Evolutionary conservation across 64 coral and sea anemone genomes (phyloP).

Genomic region (Platygyra sinensis): DNA sequence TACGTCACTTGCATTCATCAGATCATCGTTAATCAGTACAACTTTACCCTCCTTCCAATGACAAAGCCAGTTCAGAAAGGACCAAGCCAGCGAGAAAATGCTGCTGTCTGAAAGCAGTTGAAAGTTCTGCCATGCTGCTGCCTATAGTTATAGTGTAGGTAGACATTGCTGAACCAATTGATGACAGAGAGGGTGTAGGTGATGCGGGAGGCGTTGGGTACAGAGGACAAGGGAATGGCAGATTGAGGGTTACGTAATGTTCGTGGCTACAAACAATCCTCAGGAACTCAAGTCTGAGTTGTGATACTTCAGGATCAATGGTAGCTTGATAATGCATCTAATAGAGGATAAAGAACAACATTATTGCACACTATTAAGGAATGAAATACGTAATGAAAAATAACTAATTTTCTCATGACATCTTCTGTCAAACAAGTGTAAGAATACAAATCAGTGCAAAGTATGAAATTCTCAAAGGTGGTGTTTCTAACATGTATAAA

Average conservation of each 20-base stretch:
- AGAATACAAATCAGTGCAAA: too few species aligned
- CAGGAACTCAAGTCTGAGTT: conserved; percentile 79
- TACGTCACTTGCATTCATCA: not conserved
- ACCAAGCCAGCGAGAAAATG: conserved; percentile 90
- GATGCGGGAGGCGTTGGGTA: conserved; percentile 88
- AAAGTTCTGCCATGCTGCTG: conserved; percentile 93
- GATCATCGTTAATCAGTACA: not conserved
- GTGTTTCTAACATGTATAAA: not conserved
- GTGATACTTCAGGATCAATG: conserved; percentile 63
- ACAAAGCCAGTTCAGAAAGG: conserved; percentile 85
- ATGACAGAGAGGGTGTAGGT: conserved; percentile 82
- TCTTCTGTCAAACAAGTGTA: too few species aligned
- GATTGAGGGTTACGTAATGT: conserved; percentile 96
- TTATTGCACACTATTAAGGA: not conserved
- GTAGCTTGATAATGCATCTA: conserved; percentile 83
- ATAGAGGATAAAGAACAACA: not conserved
- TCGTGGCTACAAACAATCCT: conserved; percentile 96
- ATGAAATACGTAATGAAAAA: not conserved
- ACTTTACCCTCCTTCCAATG: conserved; percentile 84
- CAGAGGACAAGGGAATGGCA: conserved; percentile 76
- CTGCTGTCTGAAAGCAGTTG: conserved; percentile 87
- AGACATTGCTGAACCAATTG: conserved; percentile 81
- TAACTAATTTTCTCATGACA: not conserved
- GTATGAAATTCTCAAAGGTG: not conserved
- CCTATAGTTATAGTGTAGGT: conserved; percentile 65